Evolutionary conservation across 2,888 invertebrate genomes (phyloP).

Genomic region (Eristalinus aeneus): DNA sequence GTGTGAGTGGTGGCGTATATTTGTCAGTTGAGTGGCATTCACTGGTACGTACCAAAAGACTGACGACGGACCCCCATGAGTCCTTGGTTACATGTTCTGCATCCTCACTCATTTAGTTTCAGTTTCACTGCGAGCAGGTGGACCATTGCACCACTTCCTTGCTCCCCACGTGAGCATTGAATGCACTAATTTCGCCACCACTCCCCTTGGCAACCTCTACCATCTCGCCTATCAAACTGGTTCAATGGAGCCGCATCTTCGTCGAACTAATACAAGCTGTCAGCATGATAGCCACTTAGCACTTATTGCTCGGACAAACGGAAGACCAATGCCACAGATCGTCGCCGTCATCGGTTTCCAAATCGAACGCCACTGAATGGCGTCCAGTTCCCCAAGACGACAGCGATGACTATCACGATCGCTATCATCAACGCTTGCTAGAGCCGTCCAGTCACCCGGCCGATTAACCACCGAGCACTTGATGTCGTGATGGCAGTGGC

Average conservation of each 20-base stretch:
- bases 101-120: no score
- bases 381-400: constrained; percentile 23
- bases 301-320: constrained; percentile 40
- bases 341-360: constrained; percentile 3
- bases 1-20: no score
- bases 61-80: no score
- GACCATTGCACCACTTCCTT: no score
- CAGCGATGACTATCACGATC: constrained; percentile 66
- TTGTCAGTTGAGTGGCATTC: no score
- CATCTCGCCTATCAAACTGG: background rate
- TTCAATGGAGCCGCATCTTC: background rate
- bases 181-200: background rate
- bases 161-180: no score
- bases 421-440: constrained; percentile 47
- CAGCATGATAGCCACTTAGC: constrained; percentile 51
- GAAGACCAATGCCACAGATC: constrained; percentile 9
- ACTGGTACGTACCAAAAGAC: no score
- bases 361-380: constrained; percentile 49
- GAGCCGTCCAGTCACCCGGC: constrained; percentile 3
- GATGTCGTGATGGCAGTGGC: constrained; percentile 69
- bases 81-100: no score
- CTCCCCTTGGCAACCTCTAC: background rate
- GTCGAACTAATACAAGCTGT: constrained; percentile 7
- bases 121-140: no score
- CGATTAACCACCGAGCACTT: constrained; percentile 2